Evolutionary conservation across 2,113 vertebrate species (phyloP).

Genomic region (Phrynosoma blainvillii): DNA sequence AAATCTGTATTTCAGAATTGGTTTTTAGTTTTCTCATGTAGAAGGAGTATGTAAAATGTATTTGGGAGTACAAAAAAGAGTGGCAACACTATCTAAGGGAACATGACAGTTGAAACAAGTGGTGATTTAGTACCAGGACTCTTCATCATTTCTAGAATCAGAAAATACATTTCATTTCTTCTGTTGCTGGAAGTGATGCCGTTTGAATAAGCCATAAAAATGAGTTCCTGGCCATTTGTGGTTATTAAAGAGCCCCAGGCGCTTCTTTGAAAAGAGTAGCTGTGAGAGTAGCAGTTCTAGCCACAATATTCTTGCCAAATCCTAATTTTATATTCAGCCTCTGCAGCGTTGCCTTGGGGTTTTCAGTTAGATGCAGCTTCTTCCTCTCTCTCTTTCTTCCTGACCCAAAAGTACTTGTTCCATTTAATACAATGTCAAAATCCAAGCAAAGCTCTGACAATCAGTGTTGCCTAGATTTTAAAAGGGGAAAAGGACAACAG

Average conservation of each 20-base stretch:
- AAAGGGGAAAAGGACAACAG: background rate
- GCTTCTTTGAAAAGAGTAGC: slow-evolving; percentile 12
- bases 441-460: background rate
- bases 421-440: background rate
- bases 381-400: background rate
- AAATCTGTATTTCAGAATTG: background rate
- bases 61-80: background rate
- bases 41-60: slow-evolving; percentile 4
- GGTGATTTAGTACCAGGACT: slow-evolving; percentile 24
- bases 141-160: slow-evolving; percentile 36
- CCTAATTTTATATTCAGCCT: slow-evolving; percentile 31
- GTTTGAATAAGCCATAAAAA: slow-evolving; percentile 35
- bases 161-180: slow-evolving; percentile 35
- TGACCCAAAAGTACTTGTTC: background rate
- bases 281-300: slow-evolving; percentile 4
- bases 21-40: slow-evolving; percentile 1
- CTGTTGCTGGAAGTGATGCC: slow-evolving; percentile 17
- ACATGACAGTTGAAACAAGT: slow-evolving; percentile 31
- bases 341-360: slow-evolving; percentile 28
- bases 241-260: slow-evolving; percentile 17
- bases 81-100: slow-evolving; percentile 17
- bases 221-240: slow-evolving; percentile 38
- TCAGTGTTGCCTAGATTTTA: background rate
- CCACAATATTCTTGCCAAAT: slow-evolving; percentile 22
- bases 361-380: slow-evolving; percentile 26